phyloP scores from a whole-genome alignment of 2,113 vertebrate species.

The Nerophis lumbriciformis region DNA sequence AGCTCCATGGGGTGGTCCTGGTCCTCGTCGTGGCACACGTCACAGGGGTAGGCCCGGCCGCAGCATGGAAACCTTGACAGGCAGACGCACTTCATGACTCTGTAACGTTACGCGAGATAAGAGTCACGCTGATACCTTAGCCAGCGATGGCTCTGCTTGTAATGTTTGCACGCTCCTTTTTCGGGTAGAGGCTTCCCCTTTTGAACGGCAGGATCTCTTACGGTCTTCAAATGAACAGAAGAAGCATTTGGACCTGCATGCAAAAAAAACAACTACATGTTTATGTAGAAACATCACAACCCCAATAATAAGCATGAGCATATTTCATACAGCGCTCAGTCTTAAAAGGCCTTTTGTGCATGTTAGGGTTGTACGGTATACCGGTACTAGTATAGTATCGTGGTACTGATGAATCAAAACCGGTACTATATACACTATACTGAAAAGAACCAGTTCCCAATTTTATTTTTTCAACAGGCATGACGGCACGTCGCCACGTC shows the following conservation, averaged over 20 bases:
- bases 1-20: constrained; percentile 79
- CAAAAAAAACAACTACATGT: not conserved
- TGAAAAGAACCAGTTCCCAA: too few relatives aligned
- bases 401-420: too few relatives aligned
- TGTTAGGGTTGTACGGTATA: too few relatives aligned
- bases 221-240: constrained; percentile 33
- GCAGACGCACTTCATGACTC: not conserved
- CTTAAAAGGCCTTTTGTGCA: too few relatives aligned
- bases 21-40: constrained; percentile 72
- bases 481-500: too few relatives aligned
- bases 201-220: constrained; percentile 71
- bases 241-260: constrained; percentile 44
- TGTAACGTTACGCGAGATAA: not conserved
- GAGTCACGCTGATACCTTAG: constrained; percentile 60
- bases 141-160: constrained; percentile 78
- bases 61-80: constrained; percentile 76
- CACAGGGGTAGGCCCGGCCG: constrained; percentile 74
- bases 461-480: too few relatives aligned
- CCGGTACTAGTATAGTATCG: too few relatives aligned
- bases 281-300: not conserved
- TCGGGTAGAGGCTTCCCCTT: constrained; percentile 76
- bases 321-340: too few relatives aligned
- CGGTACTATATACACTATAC: too few relatives aligned
- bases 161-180: constrained; percentile 75
- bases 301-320: not conserved